Evolutionary conservation across 2,113 vertebrate genomes (phyloP).

Genomic region (Zosterops borbonicus): DNA sequence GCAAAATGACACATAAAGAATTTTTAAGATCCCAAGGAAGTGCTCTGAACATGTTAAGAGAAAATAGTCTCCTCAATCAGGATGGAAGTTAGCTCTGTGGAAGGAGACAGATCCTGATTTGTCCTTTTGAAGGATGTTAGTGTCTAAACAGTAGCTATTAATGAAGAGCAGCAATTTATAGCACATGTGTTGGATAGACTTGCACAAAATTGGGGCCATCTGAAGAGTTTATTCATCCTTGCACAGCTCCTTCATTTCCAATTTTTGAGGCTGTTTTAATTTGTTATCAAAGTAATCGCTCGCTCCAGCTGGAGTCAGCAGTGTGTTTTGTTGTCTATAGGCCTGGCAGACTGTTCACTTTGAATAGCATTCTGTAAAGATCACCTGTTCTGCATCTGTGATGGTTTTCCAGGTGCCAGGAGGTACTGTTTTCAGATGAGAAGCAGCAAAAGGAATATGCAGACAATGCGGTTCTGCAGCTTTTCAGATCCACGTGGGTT

Average conservation of each 20-base stretch:
- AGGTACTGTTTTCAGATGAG: slow-evolving; percentile 56
- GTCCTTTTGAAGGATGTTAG: slow-evolving; percentile 68
- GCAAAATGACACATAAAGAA: slow-evolving; percentile 76
- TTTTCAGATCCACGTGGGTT: slow-evolving; percentile 33
- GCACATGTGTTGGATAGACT: slow-evolving; percentile 66
- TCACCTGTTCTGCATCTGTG: slow-evolving; percentile 80
- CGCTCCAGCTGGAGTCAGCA: slow-evolving; percentile 68
- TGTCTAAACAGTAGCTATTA: slow-evolving; percentile 72
- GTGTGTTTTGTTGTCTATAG: slow-evolving; percentile 68
- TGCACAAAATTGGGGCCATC: slow-evolving; percentile 55
- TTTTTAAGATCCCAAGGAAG: slow-evolving; percentile 77
- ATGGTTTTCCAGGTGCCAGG: slow-evolving; percentile 66
- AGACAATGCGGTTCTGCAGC: slow-evolving; percentile 32
- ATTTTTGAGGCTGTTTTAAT: slow-evolving; percentile 79
- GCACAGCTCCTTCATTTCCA: slow-evolving; percentile 75
- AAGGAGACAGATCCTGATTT: slow-evolving; percentile 46
- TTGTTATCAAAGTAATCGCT: slow-evolving; percentile 80
- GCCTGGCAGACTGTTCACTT: slow-evolving; percentile 71
- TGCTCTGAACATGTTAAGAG: slow-evolving; percentile 65
- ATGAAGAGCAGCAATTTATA: slow-evolving; percentile 74
- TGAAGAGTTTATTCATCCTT: slow-evolving; percentile 66
- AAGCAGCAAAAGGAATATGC: slow-evolving; percentile 58
- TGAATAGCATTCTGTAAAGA: slow-evolving; percentile 74
- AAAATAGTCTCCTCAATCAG: slow-evolving; percentile 75
- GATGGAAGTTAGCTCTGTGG: slow-evolving; percentile 63